phyloP scores from a whole-genome alignment of 2,797 vertebrate genomes.

The Rhincodon typus region DNA sequence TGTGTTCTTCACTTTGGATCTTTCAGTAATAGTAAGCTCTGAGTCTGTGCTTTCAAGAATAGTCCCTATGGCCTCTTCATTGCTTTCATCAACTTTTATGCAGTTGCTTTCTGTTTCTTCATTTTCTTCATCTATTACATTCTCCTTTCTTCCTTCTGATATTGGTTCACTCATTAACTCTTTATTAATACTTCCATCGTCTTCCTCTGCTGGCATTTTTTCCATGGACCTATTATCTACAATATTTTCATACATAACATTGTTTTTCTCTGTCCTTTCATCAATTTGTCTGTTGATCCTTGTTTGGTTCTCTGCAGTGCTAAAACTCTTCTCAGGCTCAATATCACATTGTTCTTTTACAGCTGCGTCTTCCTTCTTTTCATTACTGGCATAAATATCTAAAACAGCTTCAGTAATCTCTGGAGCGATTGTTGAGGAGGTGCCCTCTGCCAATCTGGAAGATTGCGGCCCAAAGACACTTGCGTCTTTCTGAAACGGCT shows the following conservation, averaged over 20 bases:
- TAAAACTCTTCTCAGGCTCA: background rate
- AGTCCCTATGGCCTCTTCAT: background rate
- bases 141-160: slow-evolving; percentile 39
- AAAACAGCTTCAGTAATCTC: background rate
- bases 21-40: background rate
- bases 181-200: slow-evolving; percentile 41
- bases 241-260: background rate
- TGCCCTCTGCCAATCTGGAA: background rate
- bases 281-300: background rate
- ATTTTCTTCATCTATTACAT: slow-evolving; percentile 28
- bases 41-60: slow-evolving; percentile 32
- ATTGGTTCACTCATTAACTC: slow-evolving; percentile 35
- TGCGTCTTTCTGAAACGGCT: background rate
- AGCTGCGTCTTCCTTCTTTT: slow-evolving; percentile 41
- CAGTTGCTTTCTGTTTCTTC: slow-evolving; percentile 32
- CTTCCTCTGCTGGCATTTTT: slow-evolving; percentile 38
- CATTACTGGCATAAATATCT: slow-evolving; percentile 8
- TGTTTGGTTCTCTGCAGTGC: background rate
- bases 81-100: background rate
- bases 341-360: slow-evolving; percentile 32
- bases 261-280: background rate
- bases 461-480: background rate
- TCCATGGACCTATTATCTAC: slow-evolving; percentile 35
- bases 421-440: background rate
- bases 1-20: background rate